A percentile compares a stretch with the other conserved stretches of the same genome.
phyloP scores from a whole-genome alignment of 2,888 invertebrate species.

The Epicampocera succincta region DNA sequence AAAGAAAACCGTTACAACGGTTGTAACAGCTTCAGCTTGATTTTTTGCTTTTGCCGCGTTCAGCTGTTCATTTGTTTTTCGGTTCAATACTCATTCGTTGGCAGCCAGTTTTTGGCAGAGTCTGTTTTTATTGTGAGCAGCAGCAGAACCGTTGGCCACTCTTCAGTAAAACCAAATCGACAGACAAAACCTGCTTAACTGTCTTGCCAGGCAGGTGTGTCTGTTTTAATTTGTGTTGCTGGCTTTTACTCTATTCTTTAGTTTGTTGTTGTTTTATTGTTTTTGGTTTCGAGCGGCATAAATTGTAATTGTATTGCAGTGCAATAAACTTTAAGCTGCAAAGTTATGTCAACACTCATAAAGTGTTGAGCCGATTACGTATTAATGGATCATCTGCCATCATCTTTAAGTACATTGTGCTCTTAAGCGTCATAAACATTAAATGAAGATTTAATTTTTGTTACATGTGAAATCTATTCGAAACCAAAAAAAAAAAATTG shows the following conservation, averaged over 20 bases:
- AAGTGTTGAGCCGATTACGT: background rate
- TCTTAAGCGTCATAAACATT: too few relatives aligned
- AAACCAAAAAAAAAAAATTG: too few relatives aligned
- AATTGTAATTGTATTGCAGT: background rate
- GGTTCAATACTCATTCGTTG: background rate
- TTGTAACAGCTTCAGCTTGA: background rate
- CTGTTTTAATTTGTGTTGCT: slow-evolving; percentile 9
- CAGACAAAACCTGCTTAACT: background rate
- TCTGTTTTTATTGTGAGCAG: background rate
- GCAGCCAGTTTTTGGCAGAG: background rate
- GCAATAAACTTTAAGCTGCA: slow-evolving; percentile 11
- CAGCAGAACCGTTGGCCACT: background rate
- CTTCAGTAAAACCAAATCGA: background rate
- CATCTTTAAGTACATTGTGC: too few relatives aligned
- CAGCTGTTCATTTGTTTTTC: background rate
- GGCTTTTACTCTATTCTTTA: background rate
- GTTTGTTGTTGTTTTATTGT: too few relatives aligned
- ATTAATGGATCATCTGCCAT: background rate
- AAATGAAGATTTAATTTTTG: too few relatives aligned
- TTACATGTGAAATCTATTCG: too few relatives aligned
- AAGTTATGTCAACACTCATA: background rate
- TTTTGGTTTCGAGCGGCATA: background rate
- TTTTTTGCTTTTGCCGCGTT: background rate
- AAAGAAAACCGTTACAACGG: slow-evolving; percentile 24
- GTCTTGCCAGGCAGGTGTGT: slow-evolving; percentile 7